These are phyloP conservation scores for Gortyna flavago DNA, from an alignment of 2,888 invertebrate species.

Conservation along the genomic window DNA sequence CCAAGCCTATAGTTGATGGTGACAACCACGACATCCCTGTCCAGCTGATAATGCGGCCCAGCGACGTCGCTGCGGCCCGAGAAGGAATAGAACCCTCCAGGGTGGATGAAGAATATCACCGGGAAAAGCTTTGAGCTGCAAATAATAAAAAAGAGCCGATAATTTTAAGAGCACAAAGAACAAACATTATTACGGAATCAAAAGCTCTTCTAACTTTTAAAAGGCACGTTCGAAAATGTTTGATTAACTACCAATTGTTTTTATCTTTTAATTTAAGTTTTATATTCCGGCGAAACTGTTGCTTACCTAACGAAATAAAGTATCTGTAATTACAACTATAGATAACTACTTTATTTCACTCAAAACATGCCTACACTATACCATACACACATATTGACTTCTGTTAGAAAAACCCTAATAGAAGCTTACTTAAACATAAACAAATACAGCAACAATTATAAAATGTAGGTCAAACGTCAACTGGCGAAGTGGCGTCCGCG, in stretches of 20 bases:
- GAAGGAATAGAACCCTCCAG: slow-evolving; percentile 91
- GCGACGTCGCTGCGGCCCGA: slow-evolving; percentile 90
- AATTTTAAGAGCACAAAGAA: neutral
- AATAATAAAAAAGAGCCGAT: neutral
- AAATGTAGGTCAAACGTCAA: neutral
- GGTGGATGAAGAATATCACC: slow-evolving; percentile 92
- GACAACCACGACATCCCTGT: slow-evolving; percentile 91
- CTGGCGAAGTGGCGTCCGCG: no score
- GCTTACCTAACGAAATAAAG: neutral
- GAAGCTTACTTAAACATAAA: no score
- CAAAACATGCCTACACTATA: no score
- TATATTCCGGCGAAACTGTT: neutral
- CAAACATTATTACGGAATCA: neutral
- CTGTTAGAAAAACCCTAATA: no score
- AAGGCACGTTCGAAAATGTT: no score
- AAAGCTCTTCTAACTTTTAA: neutral
- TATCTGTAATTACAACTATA: no score
- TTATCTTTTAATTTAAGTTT: neutral
- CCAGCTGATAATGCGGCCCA: slow-evolving; percentile 91
- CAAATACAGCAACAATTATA: no score
- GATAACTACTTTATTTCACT: no score
- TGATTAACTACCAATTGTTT: no score
- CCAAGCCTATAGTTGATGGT: slow-evolving; percentile 91
- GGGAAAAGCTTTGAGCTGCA: slow-evolving; percentile 81
- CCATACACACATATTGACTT: no score